These are phyloP conservation scores for Drosophila ananassae DNA, from an alignment of 1,140 invertebrate genomes.

Conservation along the genomic window DNA sequence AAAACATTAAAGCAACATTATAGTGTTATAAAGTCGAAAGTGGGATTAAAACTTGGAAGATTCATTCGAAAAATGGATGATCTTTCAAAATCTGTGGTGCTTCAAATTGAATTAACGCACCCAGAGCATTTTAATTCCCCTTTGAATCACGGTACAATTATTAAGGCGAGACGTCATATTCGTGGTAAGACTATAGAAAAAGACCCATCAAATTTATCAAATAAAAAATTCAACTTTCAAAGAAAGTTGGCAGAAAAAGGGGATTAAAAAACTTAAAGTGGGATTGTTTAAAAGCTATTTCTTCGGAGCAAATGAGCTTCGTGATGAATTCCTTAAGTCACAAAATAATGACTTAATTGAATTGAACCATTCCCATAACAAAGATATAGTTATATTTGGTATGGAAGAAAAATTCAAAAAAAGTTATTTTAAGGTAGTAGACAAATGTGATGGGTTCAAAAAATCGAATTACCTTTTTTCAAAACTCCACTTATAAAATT, in stretches of 20 bases:
- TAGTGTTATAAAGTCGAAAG: constrained; percentile 2
- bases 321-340: not conserved
- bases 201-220: not conserved
- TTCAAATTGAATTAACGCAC: not conserved
- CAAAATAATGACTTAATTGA: not conserved
- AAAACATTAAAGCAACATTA: not conserved
- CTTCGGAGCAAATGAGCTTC: not conserved
- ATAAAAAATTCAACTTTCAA: constrained; percentile 5
- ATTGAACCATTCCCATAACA: not conserved
- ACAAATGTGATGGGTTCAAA: too few species aligned
- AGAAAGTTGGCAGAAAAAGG: constrained; percentile 6
- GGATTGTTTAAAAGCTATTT: constrained; percentile 8
- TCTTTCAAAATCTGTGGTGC: constrained; percentile 3
- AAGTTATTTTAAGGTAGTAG: too few species aligned
- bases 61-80: constrained; percentile 11
- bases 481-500: too few species aligned
- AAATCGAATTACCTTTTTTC: too few species aligned
- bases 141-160: not conserved
- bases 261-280: not conserved
- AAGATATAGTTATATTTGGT: not conserved
- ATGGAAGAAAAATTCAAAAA: not conserved
- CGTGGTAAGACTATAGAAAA: too few species aligned
- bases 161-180: not conserved
- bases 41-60: constrained; percentile 1
- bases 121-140: not conserved